A percentile compares a stretch with the other conserved stretches of the same genome.
Evolutionary conservation across 2,113 vertebrate genomes (phyloP).

Genomic region (Ammodramus savannarum): DNA sequence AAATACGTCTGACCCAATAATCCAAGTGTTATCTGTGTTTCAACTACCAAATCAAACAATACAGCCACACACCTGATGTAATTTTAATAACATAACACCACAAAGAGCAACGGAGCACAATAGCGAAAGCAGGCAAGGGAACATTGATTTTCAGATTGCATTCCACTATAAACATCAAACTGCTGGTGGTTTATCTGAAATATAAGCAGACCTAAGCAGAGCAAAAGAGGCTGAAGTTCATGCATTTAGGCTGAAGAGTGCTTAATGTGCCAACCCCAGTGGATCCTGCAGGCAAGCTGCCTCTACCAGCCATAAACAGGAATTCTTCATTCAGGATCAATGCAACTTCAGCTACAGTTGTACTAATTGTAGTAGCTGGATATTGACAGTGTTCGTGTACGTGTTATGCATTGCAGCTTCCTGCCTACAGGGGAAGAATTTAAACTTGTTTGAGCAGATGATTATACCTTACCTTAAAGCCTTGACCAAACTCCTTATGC

Average conservation of each 20-base stretch:
- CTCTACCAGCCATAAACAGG: neutral
- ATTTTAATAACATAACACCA: constrained; percentile 68
- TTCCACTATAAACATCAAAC: constrained; percentile 43
- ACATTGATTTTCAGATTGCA: constrained; percentile 61
- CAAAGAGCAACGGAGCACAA: constrained; percentile 57
- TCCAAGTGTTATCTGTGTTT: constrained; percentile 57
- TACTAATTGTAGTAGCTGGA: neutral
- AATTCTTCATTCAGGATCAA: constrained; percentile 14
- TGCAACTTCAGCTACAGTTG: neutral
- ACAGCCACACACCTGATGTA: constrained; percentile 50
- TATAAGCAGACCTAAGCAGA: constrained; percentile 8
- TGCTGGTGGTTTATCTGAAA: constrained; percentile 48
- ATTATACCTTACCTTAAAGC: neutral
- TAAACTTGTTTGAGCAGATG: neutral
- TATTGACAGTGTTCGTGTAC: neutral
- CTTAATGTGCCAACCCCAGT: neutral
- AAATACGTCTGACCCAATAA: constrained; percentile 59
- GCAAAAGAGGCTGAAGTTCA: constrained; percentile 16
- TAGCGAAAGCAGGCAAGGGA: constrained; percentile 33
- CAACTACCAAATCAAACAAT: constrained; percentile 53
- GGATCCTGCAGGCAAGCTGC: neutral
- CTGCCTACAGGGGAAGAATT: neutral
- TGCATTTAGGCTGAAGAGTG: neutral
- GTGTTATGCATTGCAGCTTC: neutral
- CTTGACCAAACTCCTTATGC: neutral